Evolutionary conservation across 2,888 invertebrate species (phyloP), one percentile per base, ranked within the genome.

Genomic region (Eristalis intricaria): DNA sequence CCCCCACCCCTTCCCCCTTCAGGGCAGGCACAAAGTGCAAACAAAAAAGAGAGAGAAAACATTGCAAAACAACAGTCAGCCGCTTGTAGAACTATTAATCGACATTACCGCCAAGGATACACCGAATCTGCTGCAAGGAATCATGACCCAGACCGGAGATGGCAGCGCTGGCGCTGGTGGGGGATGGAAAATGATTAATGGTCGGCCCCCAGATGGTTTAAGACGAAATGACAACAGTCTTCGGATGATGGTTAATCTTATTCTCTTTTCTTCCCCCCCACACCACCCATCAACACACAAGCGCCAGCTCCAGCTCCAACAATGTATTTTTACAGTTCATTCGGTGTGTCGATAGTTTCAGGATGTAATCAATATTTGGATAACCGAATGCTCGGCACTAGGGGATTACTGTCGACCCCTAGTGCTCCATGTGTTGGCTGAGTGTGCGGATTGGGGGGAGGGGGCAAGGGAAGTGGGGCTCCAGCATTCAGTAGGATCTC

Each of bases 181-280:
- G 66, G 65, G 65, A 35, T 40, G 29, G 63, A 64, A 84, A 84
- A 79, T 87, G 87, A 87, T 87, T 87, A 87, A 87, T 87, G 76
- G 80, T 80, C 64, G 40, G n/a, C 29, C 66, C 75, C 50, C 64
- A 58, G 83, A 79, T 80, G 87, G 71, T 70, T 79, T 69, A 22
- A 71, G 78, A 74, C 70, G 60, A 78, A 78, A 86, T 78, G 83
- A 66, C 83, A 79, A 76, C 60, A 71, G 79, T 79, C 79, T 69
- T 76, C 35, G 65, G 78, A 75, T 79, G 83, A 79, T 82, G 79
- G 79, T 84, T 80, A 71, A 73, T 84, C 75, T 76, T 64, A 26
- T 78, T 63, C 38, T 69, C 10, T 19, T 26, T 11, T 7, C 26
- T 2, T 2, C 26, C 60, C 11, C 60, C 11, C 10, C 19, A 23